Percentiles rank a stretch among this genome's conserved stretches.
Conservation (phyloP, 2,888 invertebrate species). For the Machimus atricapillus region DNA sequence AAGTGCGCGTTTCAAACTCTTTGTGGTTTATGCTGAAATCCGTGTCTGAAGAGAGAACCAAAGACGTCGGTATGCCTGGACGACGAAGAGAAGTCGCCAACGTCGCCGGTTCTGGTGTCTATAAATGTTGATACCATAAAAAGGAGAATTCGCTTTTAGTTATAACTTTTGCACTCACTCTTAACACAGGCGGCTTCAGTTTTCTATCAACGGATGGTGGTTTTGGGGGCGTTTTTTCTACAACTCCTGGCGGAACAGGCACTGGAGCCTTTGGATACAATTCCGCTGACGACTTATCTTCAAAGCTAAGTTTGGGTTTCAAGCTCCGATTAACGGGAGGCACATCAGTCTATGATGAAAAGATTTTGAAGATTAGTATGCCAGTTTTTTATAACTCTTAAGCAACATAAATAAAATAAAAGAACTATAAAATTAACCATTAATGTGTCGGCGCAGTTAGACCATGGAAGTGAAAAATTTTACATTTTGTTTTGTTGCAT, state of each 20-base stretch:
- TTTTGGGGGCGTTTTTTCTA: conserved; percentile 47
- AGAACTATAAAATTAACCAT: neutral
- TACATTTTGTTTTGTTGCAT: too few species aligned
- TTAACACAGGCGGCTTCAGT: conserved; percentile 67
- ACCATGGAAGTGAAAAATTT: neutral
- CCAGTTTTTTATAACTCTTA: neutral
- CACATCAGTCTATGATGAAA: conserved; percentile 56
- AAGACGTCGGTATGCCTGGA: conserved; percentile 56
- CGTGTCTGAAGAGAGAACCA: conserved; percentile 55
- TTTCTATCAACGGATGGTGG: conserved; percentile 71
- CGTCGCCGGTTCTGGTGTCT: conserved; percentile 22
- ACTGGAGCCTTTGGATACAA: conserved; percentile 57
- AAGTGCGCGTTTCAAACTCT: conserved; percentile 56
- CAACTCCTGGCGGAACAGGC: neutral
- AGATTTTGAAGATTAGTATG: neutral
- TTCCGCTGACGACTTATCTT: conserved; percentile 57
- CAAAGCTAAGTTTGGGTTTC: conserved; percentile 69
- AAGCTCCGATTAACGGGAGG: conserved; percentile 82
- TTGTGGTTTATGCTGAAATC: conserved; percentile 43
- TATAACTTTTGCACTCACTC: conserved; percentile 57
- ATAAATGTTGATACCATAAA: neutral
- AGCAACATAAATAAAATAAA: neutral
- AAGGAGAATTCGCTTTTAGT: neutral
- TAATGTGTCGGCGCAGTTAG: neutral
- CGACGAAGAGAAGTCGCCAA: conserved; percentile 51